phyloP scores from a whole-genome alignment of 2,888 invertebrate species.

The Nomada lathburiana region DNA sequence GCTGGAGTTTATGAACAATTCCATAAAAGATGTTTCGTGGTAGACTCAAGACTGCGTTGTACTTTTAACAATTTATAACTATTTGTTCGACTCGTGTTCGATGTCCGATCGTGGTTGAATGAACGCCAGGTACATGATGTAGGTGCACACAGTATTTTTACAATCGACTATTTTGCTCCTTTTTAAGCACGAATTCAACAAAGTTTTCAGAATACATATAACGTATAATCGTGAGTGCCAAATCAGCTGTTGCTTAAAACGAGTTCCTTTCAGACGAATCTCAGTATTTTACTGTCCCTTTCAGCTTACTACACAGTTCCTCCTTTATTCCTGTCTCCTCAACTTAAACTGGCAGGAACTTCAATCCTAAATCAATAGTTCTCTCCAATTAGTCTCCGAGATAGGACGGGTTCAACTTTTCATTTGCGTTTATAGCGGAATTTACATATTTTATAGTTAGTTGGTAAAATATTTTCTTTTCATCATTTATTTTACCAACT shows the following conservation, averaged over 20 bases:
- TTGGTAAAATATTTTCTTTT: no score
- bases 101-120: conserved; percentile 46
- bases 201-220: conserved; percentile 13
- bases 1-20: not conserved
- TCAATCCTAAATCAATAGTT: no score
- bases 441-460: no score
- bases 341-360: no score
- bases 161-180: conserved; percentile 29
- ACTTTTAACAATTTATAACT: conserved; percentile 24
- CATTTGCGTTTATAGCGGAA: not conserved
- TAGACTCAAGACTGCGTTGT: not conserved
- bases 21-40: not conserved
- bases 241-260: conserved; percentile 29
- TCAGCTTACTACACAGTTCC: not conserved
- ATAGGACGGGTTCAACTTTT: not conserved
- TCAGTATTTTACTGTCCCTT: not conserved
- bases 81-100: conserved; percentile 27
- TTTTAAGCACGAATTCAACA: conserved; percentile 37
- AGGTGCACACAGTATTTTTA: conserved; percentile 60
- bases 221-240: conserved; percentile 7
- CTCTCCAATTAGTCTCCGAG: not conserved
- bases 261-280: not conserved
- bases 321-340: not conserved
- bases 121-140: conserved; percentile 38
- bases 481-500: no score